Evolutionary conservation across 2,113 vertebrate genomes (phyloP), one percentile per base, ranked within the genome.

Genomic region (Steatornis caripensis): DNA sequence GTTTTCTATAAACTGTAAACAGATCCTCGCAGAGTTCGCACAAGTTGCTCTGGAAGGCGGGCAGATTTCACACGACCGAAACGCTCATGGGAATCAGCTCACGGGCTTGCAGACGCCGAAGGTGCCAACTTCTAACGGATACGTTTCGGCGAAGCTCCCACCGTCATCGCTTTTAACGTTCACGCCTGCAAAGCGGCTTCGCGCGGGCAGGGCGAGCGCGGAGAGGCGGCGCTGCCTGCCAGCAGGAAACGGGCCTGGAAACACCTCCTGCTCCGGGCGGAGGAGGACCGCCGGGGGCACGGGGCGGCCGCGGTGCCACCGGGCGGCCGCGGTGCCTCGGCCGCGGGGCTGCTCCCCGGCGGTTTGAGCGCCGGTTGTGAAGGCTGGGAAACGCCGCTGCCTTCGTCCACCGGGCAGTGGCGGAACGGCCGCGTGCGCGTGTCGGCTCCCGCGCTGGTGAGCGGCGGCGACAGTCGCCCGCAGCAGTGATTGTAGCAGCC

Each of bases 91-190:
- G n/a, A 49, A 71, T 8, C 80, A 26, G 61, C 79, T 74, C 68
- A 17, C 24, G 80, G 79, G 87, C 92, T 87, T 69, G 4, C 39
- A 24, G 8, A 12, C 24, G 41, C 85, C 46, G 36, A n/a, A 84
- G 90, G 92, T 93, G 95, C 96, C 95, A 88, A 34, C 90, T 77
- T 55, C 85, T 90, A 84, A 84, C 77, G 79, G 95, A 86, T 65
- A 84, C 82, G 79, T 94, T 93, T 70, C 72, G 90, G 75, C 58
- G 93, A 94, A 84, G 90, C 92, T 96, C 79, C 84, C 84, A 3
- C 14, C 64, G 54, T 78, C 74, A 91, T 93, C 83, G 82, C 92
- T 88, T 72, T 91, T 69, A 89, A 88, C 90, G 66, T 88, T 93
- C 93, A 83, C 86, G 53, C 85, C 81, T 89, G 96, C 95, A 89